Evolutionary conservation across 2,797 vertebrate species (phyloP).

Genomic region (Hephaestus fuliginosus): DNA sequence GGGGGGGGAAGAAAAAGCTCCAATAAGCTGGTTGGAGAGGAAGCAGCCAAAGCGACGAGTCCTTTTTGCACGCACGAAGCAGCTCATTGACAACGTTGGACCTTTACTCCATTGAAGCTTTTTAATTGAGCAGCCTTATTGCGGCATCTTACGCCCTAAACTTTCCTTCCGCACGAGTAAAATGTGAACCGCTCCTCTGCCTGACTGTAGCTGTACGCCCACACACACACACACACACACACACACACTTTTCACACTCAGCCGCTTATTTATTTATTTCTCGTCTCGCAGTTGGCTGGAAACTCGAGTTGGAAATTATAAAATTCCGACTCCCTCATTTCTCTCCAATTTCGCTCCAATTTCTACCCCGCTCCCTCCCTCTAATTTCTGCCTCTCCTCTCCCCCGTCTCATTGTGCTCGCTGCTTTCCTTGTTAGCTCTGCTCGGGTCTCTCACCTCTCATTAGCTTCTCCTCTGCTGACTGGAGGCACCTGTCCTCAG

Average conservation of each 20-base stretch:
- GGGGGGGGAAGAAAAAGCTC: no score
- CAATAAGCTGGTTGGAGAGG: no score
- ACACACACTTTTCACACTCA: conserved; percentile 49
- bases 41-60: background rate
- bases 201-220: conserved; percentile 52
- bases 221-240: conserved; percentile 45
- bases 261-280: conserved; percentile 54
- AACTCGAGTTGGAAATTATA: conserved; percentile 55
- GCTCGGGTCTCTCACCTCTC: conserved; percentile 80
- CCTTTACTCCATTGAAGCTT: background rate
- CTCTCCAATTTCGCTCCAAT: conserved; percentile 62
- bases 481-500: conserved; percentile 80
- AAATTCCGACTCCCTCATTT: conserved; percentile 61
- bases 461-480: conserved; percentile 83
- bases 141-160: conserved; percentile 23
- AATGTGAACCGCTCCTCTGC: conserved; percentile 40
- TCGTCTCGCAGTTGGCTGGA: conserved; percentile 49
- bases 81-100: background rate
- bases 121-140: conserved; percentile 3
- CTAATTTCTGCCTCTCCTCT: conserved; percentile 52
- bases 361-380: conserved; percentile 38
- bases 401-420: conserved; percentile 60
- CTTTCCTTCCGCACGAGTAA: conserved; percentile 28
- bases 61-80: background rate
- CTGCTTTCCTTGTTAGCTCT: conserved; percentile 76